phyloP scores from a whole-genome alignment of 2,888 invertebrate species.

The Cacoxenus indagator region DNA sequence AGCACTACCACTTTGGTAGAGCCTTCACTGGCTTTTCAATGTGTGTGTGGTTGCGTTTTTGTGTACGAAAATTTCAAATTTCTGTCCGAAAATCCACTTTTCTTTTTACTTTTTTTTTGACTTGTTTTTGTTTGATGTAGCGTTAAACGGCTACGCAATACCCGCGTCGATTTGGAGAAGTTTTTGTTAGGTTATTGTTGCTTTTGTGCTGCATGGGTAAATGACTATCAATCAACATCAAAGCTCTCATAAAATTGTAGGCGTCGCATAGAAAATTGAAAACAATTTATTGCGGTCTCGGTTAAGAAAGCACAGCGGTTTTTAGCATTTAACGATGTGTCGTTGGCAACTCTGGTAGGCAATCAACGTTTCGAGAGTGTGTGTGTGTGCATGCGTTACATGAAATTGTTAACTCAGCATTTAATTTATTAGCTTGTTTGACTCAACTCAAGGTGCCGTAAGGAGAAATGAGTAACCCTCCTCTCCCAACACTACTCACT shows the following conservation, averaged over 20 bases:
- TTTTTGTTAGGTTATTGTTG: not conserved
- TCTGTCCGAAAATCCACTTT: too few relatives aligned
- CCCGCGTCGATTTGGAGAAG: not conserved
- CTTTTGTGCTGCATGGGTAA: not conserved
- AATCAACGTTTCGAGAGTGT: not conserved
- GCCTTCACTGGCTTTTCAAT: not conserved
- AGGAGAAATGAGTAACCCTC: too few relatives aligned
- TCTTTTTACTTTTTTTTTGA: slow-evolving; percentile 5
- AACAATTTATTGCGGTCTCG: slow-evolving; percentile 18
- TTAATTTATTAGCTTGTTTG: slow-evolving; percentile 44
- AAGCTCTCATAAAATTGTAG: slow-evolving; percentile 46
- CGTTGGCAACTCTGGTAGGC: not conserved
- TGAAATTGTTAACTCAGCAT: slow-evolving; percentile 61
- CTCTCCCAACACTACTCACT: not conserved
- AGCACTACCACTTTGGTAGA: not conserved
- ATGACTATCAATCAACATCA: slow-evolving; percentile 51
- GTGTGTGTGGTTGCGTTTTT: not conserved
- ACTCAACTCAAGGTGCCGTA: too few relatives aligned
- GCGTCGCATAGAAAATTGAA: slow-evolving; percentile 37
- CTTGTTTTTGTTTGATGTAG: not conserved
- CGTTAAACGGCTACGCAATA: not conserved
- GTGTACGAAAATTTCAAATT: not conserved
- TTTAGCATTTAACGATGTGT: not conserved
- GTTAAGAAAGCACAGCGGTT: not conserved
- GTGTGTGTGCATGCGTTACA: slow-evolving; percentile 26